Evolutionary conservation across 2,113 vertebrate genomes (phyloP).

Genomic region (Glareola pratincola): DNA sequence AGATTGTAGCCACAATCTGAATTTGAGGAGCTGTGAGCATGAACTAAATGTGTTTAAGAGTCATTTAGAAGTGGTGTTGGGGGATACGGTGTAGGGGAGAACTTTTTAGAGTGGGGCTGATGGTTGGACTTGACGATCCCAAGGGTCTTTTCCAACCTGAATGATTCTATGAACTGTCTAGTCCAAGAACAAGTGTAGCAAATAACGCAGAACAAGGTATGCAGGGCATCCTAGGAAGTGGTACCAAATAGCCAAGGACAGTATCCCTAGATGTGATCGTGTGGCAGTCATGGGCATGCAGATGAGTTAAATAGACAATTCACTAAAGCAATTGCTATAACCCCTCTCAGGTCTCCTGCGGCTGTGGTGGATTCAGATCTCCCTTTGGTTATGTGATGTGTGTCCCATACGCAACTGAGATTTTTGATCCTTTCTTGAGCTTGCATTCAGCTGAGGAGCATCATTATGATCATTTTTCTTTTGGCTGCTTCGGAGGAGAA

Average conservation of each 20-base stretch:
- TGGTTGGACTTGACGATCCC: no score
- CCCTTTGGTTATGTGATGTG: background rate
- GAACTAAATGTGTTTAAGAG: background rate
- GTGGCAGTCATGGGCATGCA: background rate
- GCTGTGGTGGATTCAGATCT: background rate
- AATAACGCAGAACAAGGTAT: background rate
- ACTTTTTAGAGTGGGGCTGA: no score
- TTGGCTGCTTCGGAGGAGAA: background rate
- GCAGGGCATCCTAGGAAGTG: background rate
- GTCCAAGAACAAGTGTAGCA: background rate
- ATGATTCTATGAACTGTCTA: background rate
- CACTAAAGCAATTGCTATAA: background rate
- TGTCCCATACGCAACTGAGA: background rate
- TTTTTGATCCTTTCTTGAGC: background rate
- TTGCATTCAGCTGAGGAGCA: background rate
- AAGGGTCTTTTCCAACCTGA: no score
- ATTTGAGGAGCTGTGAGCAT: background rate
- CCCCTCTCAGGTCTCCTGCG: background rate
- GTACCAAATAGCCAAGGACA: background rate
- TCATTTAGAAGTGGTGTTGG: no score
- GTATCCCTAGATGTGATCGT: background rate
- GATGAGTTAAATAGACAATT: background rate
- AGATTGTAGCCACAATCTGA: background rate
- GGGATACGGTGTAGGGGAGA: no score
- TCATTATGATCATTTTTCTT: background rate